Conservation (phyloP, 2,797 vertebrate species). For the Hipposideros larvatus region DNA sequence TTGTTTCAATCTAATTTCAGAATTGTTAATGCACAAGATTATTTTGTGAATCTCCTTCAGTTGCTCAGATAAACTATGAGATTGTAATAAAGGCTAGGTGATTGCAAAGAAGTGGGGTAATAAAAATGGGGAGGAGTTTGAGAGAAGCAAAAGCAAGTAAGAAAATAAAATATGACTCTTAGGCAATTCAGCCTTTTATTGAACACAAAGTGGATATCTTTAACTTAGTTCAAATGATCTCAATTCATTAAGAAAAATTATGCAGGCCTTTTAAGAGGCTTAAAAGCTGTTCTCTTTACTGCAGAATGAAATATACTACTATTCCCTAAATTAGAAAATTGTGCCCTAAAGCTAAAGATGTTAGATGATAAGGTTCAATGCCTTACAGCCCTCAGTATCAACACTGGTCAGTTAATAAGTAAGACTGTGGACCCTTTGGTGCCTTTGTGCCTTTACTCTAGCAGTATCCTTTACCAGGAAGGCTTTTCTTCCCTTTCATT, state of each 20-base stretch:
- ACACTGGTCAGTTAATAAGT: neutral
- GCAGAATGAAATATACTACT: neutral
- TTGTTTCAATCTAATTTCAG: constrained; percentile 72
- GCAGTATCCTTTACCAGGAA: neutral
- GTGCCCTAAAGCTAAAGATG: neutral
- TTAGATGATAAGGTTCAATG: neutral
- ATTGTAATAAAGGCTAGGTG: neutral
- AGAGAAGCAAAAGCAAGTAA: neutral
- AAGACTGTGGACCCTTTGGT: neutral
- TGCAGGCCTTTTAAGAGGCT: neutral
- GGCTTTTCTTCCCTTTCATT: neutral
- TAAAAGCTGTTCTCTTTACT: neutral
- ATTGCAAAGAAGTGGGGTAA: neutral
- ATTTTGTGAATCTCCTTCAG: constrained; percentile 37
- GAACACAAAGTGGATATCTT: neutral
- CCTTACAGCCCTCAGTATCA: neutral
- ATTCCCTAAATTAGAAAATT: neutral
- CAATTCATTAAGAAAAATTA: neutral
- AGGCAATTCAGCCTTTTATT: neutral
- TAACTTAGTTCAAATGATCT: constrained; percentile 21
- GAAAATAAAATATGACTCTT: neutral
- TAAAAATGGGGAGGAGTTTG: neutral
- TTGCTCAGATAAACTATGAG: constrained; percentile 22
- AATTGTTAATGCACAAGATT: constrained; percentile 63
- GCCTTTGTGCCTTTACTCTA: neutral